phyloP scores from a whole-genome alignment of 2,888 invertebrate species.

The Trichopria drosophilae region DNA sequence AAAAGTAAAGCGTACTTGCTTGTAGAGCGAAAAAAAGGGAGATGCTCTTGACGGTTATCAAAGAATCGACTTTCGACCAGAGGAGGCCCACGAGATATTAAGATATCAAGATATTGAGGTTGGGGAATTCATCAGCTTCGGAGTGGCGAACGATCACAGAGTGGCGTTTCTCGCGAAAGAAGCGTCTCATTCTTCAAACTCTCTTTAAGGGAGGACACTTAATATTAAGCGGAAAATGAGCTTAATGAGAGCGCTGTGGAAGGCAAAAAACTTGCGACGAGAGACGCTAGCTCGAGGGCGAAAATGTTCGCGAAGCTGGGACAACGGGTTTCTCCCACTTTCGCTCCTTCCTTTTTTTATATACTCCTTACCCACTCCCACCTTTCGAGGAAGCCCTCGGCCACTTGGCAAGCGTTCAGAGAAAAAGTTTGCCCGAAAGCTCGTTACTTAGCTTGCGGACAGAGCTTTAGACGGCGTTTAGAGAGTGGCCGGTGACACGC shows the following conservation, averaged over 20 bases:
- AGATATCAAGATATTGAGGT: too few relatives aligned
- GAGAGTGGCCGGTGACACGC: constrained; percentile 36
- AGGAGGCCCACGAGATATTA: too few relatives aligned
- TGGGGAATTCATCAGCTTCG: too few relatives aligned
- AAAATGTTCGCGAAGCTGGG: constrained; percentile 41
- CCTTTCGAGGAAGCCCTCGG: constrained; percentile 36
- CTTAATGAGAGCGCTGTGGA: constrained; percentile 47
- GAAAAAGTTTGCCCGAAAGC: constrained; percentile 48
- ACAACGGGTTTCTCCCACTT: constrained; percentile 36
- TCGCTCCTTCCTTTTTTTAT: constrained; percentile 26
- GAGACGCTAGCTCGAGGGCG: constrained; percentile 39
- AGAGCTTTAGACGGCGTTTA: constrained; percentile 48
- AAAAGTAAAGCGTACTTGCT: too few relatives aligned
- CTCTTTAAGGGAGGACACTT: constrained; percentile 39
- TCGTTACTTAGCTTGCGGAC: constrained; percentile 50
- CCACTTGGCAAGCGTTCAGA: constrained; percentile 50
- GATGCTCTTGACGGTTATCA: too few relatives aligned
- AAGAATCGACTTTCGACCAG: too few relatives aligned
- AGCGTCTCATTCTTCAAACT: too few relatives aligned
- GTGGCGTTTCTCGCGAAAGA: too few relatives aligned
- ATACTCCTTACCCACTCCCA: constrained; percentile 22
- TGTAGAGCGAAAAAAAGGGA: too few relatives aligned
- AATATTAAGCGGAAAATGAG: constrained; percentile 48
- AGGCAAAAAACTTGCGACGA: constrained; percentile 35
- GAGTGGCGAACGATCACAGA: too few relatives aligned